Percentiles rank a stretch among this genome's conserved stretches.
Conservation (phyloP, 2,888 invertebrate species). For the Priocnemis perturbator region DNA sequence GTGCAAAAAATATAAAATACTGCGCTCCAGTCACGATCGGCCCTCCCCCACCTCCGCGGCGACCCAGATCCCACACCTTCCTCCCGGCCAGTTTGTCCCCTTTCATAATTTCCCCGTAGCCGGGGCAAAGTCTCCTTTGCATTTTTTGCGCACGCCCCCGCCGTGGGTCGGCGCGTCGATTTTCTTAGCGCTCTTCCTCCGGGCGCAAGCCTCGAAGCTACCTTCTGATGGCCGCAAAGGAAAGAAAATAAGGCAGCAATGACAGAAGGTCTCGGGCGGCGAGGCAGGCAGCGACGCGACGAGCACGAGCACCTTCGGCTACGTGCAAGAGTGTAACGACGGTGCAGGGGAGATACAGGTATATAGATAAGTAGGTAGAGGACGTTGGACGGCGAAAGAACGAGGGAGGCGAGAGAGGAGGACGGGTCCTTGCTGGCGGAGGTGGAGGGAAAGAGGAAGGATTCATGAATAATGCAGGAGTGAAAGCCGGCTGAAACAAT, state of each 20-base stretch:
- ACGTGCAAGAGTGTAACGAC: conserved; percentile 1
- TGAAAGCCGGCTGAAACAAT: conserved; percentile 62
- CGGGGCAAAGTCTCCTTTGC: conserved; percentile 9
- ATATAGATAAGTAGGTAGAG: not conserved
- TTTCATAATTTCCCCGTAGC: conserved; percentile 41
- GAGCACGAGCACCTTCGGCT: conserved; percentile 34
- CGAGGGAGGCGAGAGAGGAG: not conserved
- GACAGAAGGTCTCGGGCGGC: conserved; percentile 49
- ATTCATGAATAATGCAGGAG: conserved; percentile 62
- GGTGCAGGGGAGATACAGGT: not conserved
- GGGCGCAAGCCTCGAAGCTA: conserved; percentile 29
- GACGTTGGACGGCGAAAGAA: not conserved
- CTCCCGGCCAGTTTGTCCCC: conserved; percentile 11
- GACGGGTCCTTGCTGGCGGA: not conserved
- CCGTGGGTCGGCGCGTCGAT: conserved; percentile 38
- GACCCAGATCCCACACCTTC: too few species aligned
- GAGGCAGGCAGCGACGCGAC: conserved; percentile 36
- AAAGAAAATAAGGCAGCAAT: conserved; percentile 48
- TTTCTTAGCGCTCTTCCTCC: conserved; percentile 46
- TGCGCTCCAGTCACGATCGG: too few species aligned
- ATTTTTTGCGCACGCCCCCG: conserved; percentile 22
- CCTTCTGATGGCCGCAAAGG: conserved; percentile 39
- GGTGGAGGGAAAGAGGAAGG: conserved; percentile 25
- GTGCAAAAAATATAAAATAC: too few species aligned
- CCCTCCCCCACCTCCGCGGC: too few species aligned